Evolutionary conservation across 2,113 vertebrate genomes (phyloP), one percentile per base, ranked within the genome.

Genomic region (Lanius ludovicianus): DNA sequence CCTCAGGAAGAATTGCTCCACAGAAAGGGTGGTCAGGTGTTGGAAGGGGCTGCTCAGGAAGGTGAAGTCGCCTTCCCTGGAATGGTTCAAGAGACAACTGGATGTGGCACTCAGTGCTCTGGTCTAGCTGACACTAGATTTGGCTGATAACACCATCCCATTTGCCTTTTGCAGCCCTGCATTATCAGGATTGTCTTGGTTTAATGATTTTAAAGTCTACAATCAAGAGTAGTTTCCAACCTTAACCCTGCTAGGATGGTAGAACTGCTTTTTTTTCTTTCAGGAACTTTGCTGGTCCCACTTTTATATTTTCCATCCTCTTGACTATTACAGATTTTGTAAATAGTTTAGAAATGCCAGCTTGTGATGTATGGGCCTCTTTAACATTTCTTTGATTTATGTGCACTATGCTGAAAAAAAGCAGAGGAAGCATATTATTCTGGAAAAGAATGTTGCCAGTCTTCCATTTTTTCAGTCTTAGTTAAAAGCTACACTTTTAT

Each of bases 341-440:
- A 98, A 98, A 98, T 97, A 97, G 97, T 98, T 98, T 96, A 96
- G 98, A 98, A 98, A 98, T 98, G 98, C 97, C 98, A 98, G 57
- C 86, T 95, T 93, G 97, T 98, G 98, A 98, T 98, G 82, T 98
- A 98, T 98, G 98, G 96, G 92, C 62, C 97, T 98, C 96, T 97
- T 98, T 98, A 98, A 96, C 98, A 98, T 97, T 98, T 97, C 96
- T 97, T 97, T 98, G 98, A 98, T 98, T 98, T 98, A 98, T 98
- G 98, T 97, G 97, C 94, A 89, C 96, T 84, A 88, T 93, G 90
- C 94, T 97, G 96, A 96, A 97, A 98, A 95, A 98, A 98, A 97
- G 98, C 98, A 97, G 97, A 98, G 98, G 97, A 98, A 98, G 98
- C 98, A 98, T 98, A 98, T 98, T 98, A 98, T 98, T 94, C 78